Percentiles rank a stretch among this genome's conserved stretches.
phyloP scores from a whole-genome alignment of 2,888 invertebrate genomes.

The Orthosia gothica region DNA sequence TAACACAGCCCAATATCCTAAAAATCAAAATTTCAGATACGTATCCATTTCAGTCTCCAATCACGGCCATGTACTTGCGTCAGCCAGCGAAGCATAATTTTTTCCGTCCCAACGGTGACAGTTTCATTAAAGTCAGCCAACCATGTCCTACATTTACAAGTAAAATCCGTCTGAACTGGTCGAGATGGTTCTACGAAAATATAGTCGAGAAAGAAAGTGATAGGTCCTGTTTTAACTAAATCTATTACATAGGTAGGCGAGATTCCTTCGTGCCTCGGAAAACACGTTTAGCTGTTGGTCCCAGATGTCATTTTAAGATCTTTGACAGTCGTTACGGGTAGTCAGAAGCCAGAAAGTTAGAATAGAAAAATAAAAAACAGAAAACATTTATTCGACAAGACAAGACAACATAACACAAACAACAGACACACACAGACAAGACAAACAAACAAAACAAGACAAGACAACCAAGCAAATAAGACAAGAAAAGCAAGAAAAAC shows the following conservation, averaged over 20 bases:
- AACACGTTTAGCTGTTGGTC: too few species aligned
- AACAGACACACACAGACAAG: too few species aligned
- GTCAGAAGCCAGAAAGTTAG: too few species aligned
- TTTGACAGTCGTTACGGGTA: too few species aligned
- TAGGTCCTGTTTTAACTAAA: slow-evolving; percentile 5
- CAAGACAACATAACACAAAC: too few species aligned
- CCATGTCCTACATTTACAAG: slow-evolving; percentile 69
- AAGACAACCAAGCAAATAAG: too few species aligned
- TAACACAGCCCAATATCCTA: background rate
- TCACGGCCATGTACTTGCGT: slow-evolving; percentile 53
- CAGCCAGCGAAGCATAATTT: slow-evolving; percentile 60
- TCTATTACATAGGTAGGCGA: background rate
- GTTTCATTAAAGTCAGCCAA: slow-evolving; percentile 69
- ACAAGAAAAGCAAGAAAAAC: too few species aligned
- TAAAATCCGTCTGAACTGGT: slow-evolving; percentile 64
- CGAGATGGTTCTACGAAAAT: slow-evolving; percentile 53
- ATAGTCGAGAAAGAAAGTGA: slow-evolving; percentile 23
- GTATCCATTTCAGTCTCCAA: slow-evolving; percentile 49
- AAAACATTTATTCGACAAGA: too few species aligned
- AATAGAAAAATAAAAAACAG: too few species aligned
- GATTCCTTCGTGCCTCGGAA: too few species aligned
- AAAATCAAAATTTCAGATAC: slow-evolving; percentile 40
- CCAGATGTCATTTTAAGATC: too few species aligned
- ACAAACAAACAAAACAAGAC: too few species aligned
- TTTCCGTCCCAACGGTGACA: slow-evolving; percentile 69